Conservation (phyloP, 1,140 invertebrate genomes). For the Leptoteleia sp. region DNA sequence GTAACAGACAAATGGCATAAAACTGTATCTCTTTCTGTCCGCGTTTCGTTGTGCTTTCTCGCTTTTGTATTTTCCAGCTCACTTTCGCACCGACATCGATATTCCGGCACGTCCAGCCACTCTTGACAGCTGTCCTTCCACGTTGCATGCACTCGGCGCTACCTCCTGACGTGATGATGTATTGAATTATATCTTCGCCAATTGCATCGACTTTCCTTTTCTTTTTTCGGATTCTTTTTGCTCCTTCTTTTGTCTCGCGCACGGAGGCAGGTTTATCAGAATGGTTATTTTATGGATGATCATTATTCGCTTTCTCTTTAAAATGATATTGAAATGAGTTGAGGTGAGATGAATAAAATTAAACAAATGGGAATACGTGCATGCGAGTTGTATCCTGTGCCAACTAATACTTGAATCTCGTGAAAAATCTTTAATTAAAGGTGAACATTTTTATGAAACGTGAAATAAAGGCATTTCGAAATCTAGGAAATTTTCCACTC, state of each 20-base stretch:
- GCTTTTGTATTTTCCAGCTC: slow-evolving; percentile 32
- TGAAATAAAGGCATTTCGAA: too few relatives aligned
- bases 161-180: slow-evolving; percentile 52
- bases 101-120: slow-evolving; percentile 25
- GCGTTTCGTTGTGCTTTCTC: slow-evolving; percentile 21
- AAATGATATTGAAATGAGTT: slow-evolving; percentile 42
- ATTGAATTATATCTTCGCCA: slow-evolving; percentile 51
- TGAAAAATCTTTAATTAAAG: too few relatives aligned
- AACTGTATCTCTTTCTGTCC: neutral
- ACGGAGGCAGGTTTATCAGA: slow-evolving; percentile 18
- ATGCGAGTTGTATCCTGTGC: too few relatives aligned
- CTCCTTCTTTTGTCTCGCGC: slow-evolving; percentile 28
- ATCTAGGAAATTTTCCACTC: too few relatives aligned
- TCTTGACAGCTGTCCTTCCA: slow-evolving; percentile 55
- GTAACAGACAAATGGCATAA: too few relatives aligned
- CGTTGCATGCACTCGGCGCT: slow-evolving; percentile 38
- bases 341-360: slow-evolving; percentile 37
- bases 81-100: slow-evolving; percentile 48
- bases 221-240: slow-evolving; percentile 13
- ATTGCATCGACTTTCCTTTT: slow-evolving; percentile 42
- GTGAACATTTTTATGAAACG: too few relatives aligned
- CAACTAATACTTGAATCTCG: too few relatives aligned
- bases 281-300: slow-evolving; percentile 25
- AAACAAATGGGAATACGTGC: slow-evolving; percentile 8
- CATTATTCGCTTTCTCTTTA: slow-evolving; percentile 52